A percentile compares a stretch with the other conserved stretches of the same genome.
phyloP scores from a whole-genome alignment of 2,113 vertebrate genomes.

The Chamaea fasciata region DNA sequence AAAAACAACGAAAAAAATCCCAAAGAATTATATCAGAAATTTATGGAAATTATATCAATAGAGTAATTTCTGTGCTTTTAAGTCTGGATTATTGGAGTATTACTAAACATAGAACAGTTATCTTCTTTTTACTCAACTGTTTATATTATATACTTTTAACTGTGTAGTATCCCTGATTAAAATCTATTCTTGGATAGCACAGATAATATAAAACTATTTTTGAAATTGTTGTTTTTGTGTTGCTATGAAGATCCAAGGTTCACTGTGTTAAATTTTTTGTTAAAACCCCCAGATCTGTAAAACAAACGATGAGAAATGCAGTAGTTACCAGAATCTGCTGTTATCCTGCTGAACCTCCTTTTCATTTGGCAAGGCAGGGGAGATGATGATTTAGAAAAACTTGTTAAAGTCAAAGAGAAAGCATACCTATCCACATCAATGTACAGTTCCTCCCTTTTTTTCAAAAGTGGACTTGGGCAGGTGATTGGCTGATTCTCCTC shows the following conservation, averaged over 20 bases:
- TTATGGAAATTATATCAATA: background rate
- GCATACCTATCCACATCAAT: background rate
- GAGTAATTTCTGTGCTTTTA: background rate
- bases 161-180: background rate
- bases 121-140: background rate
- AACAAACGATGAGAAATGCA: background rate
- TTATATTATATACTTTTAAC: background rate
- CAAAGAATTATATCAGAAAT: background rate
- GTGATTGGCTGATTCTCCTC: background rate
- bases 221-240: background rate
- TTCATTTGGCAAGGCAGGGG: background rate
- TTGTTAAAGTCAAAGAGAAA: background rate
- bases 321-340: background rate
- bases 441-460: background rate
- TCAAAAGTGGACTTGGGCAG: background rate
- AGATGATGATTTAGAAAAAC: background rate
- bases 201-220: background rate
- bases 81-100: background rate
- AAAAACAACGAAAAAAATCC: accelerated
- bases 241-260: background rate
- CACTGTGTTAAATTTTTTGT: background rate
- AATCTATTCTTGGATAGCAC: background rate
- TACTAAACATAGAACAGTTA: background rate
- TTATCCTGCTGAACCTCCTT: background rate
- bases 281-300: background rate